Evolutionary conservation across 2,888 invertebrate genomes (phyloP).

Genomic region (Scaptomyza tumidula): DNA sequence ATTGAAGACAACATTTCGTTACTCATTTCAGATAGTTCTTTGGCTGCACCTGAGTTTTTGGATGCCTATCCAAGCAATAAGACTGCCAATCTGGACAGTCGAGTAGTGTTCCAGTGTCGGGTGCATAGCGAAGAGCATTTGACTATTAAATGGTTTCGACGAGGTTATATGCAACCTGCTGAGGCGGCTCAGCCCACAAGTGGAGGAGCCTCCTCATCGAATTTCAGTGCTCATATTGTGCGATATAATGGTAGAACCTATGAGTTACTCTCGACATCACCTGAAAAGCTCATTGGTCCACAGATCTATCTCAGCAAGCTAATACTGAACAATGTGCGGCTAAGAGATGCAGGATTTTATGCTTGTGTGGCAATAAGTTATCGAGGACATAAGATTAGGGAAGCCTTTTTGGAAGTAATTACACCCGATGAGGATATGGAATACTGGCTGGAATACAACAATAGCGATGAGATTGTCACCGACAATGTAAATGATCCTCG

Average conservation of each 20-base stretch:
- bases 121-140: constrained; percentile 82
- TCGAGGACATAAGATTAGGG: constrained; percentile 81
- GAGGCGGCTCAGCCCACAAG: constrained; percentile 27
- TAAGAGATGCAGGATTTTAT: constrained; percentile 80
- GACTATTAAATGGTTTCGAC: constrained; percentile 83
- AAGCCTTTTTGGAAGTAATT: constrained; percentile 79
- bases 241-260: constrained; percentile 82
- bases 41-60: constrained; percentile 80
- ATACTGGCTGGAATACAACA: constrained; percentile 78
- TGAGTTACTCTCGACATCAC: constrained; percentile 76
- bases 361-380: constrained; percentile 84
- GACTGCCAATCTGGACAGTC: constrained; percentile 66
- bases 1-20: neutral
- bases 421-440: constrained; percentile 47
- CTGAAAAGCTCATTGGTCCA: constrained; percentile 79
- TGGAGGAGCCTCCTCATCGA: constrained; percentile 54
- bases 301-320: constrained; percentile 83
- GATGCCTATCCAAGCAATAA: constrained; percentile 81
- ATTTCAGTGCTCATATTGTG: constrained; percentile 75
- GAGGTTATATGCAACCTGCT: constrained; percentile 30
- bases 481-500: constrained; percentile 63
- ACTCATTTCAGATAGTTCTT: constrained; percentile 67
- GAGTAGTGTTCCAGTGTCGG: constrained; percentile 82
- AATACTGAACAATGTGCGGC: constrained; percentile 78
- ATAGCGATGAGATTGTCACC: constrained; percentile 50